Conservation (phyloP, 2,797 vertebrate genomes). For the Orestias chungarensis region DNA sequence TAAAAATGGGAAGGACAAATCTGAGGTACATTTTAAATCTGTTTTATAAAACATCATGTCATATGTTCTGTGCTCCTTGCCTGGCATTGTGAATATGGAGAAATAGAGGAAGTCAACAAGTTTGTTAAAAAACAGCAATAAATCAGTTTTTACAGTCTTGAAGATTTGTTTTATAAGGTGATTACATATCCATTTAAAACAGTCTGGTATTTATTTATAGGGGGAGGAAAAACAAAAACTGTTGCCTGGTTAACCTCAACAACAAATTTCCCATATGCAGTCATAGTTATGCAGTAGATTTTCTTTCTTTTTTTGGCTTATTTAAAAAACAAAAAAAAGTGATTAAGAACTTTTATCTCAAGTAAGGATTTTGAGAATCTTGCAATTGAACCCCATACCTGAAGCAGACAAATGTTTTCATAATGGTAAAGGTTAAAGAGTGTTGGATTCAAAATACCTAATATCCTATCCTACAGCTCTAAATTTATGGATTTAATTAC, state of each 20-base stretch:
- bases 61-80: neutral
- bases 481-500: too few species aligned
- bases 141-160: neutral
- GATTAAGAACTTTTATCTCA: too few species aligned
- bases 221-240: neutral
- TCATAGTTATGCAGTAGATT: too few species aligned
- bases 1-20: constrained; percentile 31
- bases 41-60: constrained; percentile 15
- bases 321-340: too few species aligned
- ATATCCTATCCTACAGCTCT: too few species aligned
- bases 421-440: neutral
- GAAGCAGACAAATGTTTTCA: neutral
- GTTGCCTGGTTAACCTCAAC: too few species aligned
- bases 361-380: too few species aligned
- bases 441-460: neutral
- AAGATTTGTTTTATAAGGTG: neutral
- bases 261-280: too few species aligned
- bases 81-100: neutral
- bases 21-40: constrained; percentile 25
- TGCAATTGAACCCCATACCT: neutral
- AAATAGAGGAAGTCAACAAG: neutral
- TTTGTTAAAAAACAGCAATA: neutral
- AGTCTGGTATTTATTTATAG: neutral
- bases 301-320: too few species aligned
- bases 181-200: neutral